A percentile compares a stretch with the other conserved stretches of the same genome.
Conservation (phyloP, 2,888 invertebrate species). For the Sesia apiformis region DNA sequence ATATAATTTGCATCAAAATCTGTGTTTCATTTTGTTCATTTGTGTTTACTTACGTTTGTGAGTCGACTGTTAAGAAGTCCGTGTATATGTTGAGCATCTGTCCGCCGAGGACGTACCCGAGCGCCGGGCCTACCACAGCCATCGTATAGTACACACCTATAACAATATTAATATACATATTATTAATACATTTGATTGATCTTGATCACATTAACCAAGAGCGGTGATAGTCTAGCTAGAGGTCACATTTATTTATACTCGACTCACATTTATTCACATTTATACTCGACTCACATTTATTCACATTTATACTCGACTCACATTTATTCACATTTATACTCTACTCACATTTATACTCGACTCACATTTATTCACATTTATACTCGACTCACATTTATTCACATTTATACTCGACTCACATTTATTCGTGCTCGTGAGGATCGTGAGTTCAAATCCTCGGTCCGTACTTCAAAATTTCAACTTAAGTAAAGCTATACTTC, state of each 20-base stretch:
- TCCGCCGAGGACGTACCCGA: slow-evolving; percentile 90
- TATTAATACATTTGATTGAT: no score
- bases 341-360: no score
- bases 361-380: slow-evolving; percentile 1
- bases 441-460: no score
- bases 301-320: no score
- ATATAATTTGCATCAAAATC: no score
- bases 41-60: slow-evolving; percentile 75
- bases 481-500: no score
- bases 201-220: slow-evolving; percentile 5
- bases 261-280: no score
- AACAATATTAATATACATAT: slow-evolving; percentile 13
- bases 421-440: no score
- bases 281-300: neutral
- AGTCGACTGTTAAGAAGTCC: slow-evolving; percentile 79
- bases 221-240: slow-evolving; percentile 1
- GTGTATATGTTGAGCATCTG: slow-evolving; percentile 85
- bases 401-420: no score
- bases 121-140: slow-evolving; percentile 86
- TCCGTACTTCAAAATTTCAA: no score
- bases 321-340: slow-evolving; percentile 3
- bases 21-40: no score
- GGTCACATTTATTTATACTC: neutral
- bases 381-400: neutral
- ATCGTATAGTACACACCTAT: slow-evolving; percentile 87